Percentiles rank a stretch among this genome's conserved stretches.
Evolutionary conservation across 2,113 vertebrate species (phyloP).

Genomic region (Lonchura striata): DNA sequence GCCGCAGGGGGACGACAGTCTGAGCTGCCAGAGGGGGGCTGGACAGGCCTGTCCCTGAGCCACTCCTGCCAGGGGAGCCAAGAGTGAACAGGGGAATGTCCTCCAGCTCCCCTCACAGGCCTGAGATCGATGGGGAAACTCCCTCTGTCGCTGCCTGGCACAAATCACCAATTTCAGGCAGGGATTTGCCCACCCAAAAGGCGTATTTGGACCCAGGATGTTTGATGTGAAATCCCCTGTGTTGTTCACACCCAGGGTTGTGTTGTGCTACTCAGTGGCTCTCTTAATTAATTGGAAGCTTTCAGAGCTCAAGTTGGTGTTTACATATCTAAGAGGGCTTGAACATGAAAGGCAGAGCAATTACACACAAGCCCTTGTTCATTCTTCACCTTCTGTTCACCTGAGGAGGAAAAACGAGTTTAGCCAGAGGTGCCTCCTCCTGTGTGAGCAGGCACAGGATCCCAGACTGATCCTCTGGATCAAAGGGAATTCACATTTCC

Average conservation of each 20-base stretch:
- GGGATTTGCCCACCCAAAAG: background rate
- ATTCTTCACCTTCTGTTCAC: background rate
- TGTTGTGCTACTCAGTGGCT: background rate
- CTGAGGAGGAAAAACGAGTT: conserved; percentile 29
- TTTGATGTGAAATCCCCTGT: background rate
- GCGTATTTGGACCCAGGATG: background rate
- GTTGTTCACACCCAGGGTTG: background rate
- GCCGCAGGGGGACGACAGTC: conserved; percentile 91
- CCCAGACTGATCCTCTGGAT: background rate
- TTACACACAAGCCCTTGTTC: conserved; percentile 2
- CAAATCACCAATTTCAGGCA: background rate
- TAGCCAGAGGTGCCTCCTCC: background rate
- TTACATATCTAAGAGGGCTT: background rate
- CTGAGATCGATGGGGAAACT: fast-evolving
- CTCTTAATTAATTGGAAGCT: background rate
- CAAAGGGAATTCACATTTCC: background rate
- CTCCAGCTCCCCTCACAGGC: fast-evolving
- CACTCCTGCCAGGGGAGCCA: conserved; percentile 76
- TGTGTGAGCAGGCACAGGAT: background rate
- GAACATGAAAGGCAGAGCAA: conserved; percentile 19
- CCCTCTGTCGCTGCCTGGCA: fast-evolving
- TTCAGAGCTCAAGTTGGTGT: background rate
- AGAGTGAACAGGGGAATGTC: background rate
- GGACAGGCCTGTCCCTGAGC: conserved; percentile 89
- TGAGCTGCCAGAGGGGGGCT: conserved; percentile 93